Percentiles rank a stretch among this genome's conserved stretches.
Evolutionary conservation across 2,888 invertebrate genomes (phyloP).

Genomic region (Ellobium chinense): DNA sequence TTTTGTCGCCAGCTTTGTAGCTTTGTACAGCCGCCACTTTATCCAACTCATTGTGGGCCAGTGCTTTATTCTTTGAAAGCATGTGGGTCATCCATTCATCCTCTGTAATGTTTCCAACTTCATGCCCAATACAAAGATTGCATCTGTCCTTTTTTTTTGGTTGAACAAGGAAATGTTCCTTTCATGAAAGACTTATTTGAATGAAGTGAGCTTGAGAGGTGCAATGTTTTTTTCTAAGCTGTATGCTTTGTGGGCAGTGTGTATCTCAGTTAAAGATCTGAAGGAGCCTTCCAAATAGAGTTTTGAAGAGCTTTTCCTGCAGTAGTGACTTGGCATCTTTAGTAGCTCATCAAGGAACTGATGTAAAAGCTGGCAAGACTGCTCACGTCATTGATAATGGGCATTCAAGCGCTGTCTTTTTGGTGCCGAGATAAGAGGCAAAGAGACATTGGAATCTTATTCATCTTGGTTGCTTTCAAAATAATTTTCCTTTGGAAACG

Average conservation of each 20-base stretch:
- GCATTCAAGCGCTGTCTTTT: neutral
- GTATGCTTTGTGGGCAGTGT: neutral
- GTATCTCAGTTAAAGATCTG: neutral
- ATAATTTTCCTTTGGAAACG: neutral
- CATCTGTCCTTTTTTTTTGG: slow-evolving; percentile 38
- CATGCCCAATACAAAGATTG: neutral
- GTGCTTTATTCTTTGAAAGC: neutral
- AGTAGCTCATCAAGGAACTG: neutral
- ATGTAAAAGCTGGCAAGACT: neutral
- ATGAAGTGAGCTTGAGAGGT: neutral
- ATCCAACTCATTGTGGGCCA: slow-evolving; percentile 6
- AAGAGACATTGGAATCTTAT: neutral
- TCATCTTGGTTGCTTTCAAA: neutral
- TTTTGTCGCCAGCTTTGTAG: neutral
- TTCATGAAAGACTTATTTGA: neutral
- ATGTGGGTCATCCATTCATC: slow-evolving; percentile 3
- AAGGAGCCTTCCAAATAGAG: neutral
- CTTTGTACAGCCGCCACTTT: neutral
- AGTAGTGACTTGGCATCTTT: neutral
- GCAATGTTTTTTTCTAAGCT: neutral
- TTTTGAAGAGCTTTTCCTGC: neutral
- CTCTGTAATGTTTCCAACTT: neutral
- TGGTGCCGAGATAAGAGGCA: neutral
- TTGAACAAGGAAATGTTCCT: slow-evolving; percentile 12
- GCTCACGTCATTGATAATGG: neutral